Evolutionary conservation across 1,140 invertebrate species (phyloP), one percentile per base, ranked within the genome.

Genomic region (Sycophila sp.): DNA sequence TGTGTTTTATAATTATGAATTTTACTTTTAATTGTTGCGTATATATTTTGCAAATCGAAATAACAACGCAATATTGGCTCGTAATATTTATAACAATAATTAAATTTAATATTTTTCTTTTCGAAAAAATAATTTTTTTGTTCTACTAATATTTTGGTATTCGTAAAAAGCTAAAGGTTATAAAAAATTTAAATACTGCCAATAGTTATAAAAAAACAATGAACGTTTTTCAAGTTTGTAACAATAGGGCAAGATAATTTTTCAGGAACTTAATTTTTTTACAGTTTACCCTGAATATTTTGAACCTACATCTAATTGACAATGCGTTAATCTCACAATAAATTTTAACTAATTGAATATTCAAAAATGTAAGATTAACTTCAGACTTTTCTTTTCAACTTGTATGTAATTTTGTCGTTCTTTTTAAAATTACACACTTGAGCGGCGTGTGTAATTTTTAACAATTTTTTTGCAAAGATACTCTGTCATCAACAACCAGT

Each of bases 391-490:
- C 11, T 64, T 68, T 51, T 22, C 34, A 38, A 53, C n/a, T 63
- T 42, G 55, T 69, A 69, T 49, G 51, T 24, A 63, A 34, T 49
- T 40, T 51, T 40, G 32, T 60, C 45, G 55, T 34, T 53, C 4
- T 55, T 47, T 51, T 19, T 32, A n/a, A 47, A 45, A 55, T 56
- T 13, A 64, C 6, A 55, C n/a, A 64, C 55, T 58, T 24, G 5
- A 40, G 42, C 17, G 51, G 47, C 64, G 59, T 67, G 19, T 49
- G 22, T 17, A 56, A 45, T 22, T 32, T n/a, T 74, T 51, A 75
- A 65, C 67, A 76, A 72, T 78, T 75, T 58, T 77, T 78, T 30
- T 73, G 73, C 38, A 80, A 59, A 0, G 71, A 71, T 15, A 77
- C 42, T 40, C 73, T 13, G 8, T 76, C 69, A 22, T 81, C 77